phyloP scores from a whole-genome alignment of 1,140 invertebrate species.

The Apis laboriosa region DNA sequence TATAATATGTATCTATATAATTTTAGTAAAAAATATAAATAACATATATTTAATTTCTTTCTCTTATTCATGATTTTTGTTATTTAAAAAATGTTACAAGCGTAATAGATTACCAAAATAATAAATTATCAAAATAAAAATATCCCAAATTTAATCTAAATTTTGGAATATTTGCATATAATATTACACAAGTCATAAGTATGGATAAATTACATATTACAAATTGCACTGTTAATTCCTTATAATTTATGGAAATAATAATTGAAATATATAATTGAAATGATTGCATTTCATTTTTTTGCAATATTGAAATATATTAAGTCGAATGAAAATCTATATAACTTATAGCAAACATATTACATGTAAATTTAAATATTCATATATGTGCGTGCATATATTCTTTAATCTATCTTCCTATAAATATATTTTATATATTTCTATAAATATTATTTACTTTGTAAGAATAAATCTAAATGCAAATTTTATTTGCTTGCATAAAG shows the following conservation, averaged over 20 bases:
- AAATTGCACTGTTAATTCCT: slow-evolving; percentile 5
- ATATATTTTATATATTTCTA: slow-evolving; percentile 63
- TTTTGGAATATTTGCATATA: slow-evolving; percentile 55
- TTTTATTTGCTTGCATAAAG: slow-evolving; percentile 38
- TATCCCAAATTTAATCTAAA: slow-evolving; percentile 27
- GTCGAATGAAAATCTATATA: slow-evolving; percentile 19
- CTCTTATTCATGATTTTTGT: background rate
- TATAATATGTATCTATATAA: background rate
- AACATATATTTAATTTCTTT: slow-evolving; percentile 12
- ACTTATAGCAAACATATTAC: background rate
- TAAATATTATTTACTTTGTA: slow-evolving; percentile 45
- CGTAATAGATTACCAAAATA: background rate
- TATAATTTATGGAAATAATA: slow-evolving; percentile 37
- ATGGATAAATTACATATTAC: background rate
- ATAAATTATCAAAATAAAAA: slow-evolving; percentile 30
- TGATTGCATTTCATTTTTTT: slow-evolving; percentile 35
- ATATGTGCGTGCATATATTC: slow-evolving; percentile 32
- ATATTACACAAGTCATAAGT: slow-evolving; percentile 8
- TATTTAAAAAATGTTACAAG: slow-evolving; percentile 22
- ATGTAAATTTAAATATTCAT: slow-evolving; percentile 42
- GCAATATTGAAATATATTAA: slow-evolving; percentile 13
- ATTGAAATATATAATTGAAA: slow-evolving; percentile 12
- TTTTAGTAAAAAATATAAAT: slow-evolving; percentile 25
- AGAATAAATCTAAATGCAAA: slow-evolving; percentile 49
- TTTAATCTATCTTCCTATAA: slow-evolving; percentile 39